Evolutionary conservation across 1,140 invertebrate species (phyloP).

Genomic region (Chymomyza costata): DNA sequence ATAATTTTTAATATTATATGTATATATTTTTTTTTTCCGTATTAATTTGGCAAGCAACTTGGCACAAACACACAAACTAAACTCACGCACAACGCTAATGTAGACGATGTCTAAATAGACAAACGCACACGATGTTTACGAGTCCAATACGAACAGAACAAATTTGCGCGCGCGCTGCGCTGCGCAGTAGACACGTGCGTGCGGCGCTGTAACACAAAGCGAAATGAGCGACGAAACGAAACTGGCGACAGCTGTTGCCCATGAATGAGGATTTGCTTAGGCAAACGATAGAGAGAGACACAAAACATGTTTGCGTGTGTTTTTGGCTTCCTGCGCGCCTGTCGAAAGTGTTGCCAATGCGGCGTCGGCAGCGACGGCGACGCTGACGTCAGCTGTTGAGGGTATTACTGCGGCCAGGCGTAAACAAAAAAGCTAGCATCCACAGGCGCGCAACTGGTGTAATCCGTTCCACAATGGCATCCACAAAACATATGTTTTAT

Average conservation of each 20-base stretch:
- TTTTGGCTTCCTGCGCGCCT: conserved; percentile 50
- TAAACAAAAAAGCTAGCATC: no score
- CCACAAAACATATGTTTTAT: conserved; percentile 51
- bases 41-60: no score
- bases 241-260: conserved; percentile 31
- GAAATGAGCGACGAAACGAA: conserved; percentile 52
- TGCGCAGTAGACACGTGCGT: conserved; percentile 31
- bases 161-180: background rate
- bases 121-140: no score
- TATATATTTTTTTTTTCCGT: no score
- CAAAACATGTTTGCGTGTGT: conserved; percentile 14
- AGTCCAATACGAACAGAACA: background rate
- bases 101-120: background rate
- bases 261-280: no score
- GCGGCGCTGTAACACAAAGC: conserved; percentile 59
- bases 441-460: conserved; percentile 61
- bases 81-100: background rate
- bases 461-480: conserved; percentile 39
- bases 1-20: no score
- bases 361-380: conserved; percentile 32
- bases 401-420: no score
- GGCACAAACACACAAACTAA: no score
- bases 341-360: conserved; percentile 56
- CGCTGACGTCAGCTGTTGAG: no score
- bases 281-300: background rate